Base-by-base conservation (phyloP, 2,888 invertebrate genomes). In the Phania funesta region DNA sequence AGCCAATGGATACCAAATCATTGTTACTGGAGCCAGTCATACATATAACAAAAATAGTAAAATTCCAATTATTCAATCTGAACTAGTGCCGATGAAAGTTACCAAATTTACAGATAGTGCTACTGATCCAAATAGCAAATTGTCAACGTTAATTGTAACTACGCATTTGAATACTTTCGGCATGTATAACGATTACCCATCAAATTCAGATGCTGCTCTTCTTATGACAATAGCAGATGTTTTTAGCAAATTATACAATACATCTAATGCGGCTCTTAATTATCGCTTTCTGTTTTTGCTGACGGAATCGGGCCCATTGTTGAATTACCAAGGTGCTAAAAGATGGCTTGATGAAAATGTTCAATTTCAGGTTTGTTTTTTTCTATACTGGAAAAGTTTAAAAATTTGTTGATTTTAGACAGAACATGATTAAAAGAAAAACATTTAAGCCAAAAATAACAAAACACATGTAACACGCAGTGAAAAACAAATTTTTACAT, bases 121-220 rank as follows among this genome's bases (percentile, higher is more conserved):
- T 79, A 94, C 94, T 85, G 93, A 93, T 82, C 90, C 89, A 79
- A 90, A 89, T 74, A 86, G 56, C 26, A 94, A 95, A 73, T 92
- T 96, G 2, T 97, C 98, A 67, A 96, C 98, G 8, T 95, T 99
- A 83, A 95, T 97, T 2, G 92, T 99, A 64, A 96, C 97, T 4
- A 96, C 99, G 0, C 96, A 99, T 92, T 97, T 99, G 87, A 99
- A 99, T 89, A 95, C 97, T 18, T 95, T 95, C 86, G 97, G 97
- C 62, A 92, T 97, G 74, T 96, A 96, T 26, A 98, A 99, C 74
- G 96, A 96, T 84, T 92, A 99, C 70, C 94, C 98, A 0, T 93
- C 93, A 86, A 99, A 99, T 70, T 95, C 96, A 0, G 99, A 99
- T 41, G 95, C 97, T 0, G 95, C 96, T 0, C 95, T 97, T 58